A percentile compares a stretch with the other conserved stretches of the same genome.
These are phyloP conservation scores for Phymorhynchus buccinoides DNA, from an alignment of 1,140 invertebrate genomes.

Conservation along the genomic window DNA sequence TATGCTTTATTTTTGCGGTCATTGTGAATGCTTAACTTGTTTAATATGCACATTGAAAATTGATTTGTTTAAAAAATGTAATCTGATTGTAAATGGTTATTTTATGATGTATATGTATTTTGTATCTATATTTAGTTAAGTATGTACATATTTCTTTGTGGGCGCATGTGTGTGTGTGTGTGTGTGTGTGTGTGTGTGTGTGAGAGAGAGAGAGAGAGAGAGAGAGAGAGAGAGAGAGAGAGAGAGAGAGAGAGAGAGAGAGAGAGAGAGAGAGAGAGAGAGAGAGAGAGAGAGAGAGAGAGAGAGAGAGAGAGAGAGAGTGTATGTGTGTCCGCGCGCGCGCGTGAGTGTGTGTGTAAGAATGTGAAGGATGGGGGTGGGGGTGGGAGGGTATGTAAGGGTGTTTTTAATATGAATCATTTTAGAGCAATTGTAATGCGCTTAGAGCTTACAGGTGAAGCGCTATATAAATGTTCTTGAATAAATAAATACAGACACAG, in stretches of 20 bases:
- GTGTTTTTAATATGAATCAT: no score
- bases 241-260: background rate
- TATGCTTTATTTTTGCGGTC: no score
- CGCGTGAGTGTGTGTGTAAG: background rate
- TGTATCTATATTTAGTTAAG: background rate
- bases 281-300: background rate
- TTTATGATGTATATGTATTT: background rate
- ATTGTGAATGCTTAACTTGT: no score
- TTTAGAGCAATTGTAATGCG: no score
- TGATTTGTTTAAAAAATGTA: no score
- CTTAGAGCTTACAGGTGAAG: no score
- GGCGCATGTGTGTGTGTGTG: background rate
- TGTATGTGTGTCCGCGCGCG: background rate
- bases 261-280: background rate
- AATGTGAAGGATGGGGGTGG: background rate
- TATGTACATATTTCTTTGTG: background rate
- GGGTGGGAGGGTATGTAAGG: background rate
- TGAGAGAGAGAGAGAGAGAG: background rate
- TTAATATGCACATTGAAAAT: no score
- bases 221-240: background rate
- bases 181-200: background rate
- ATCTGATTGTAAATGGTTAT: background rate
- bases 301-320: background rate
- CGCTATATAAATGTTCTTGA: no score
- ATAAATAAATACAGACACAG: background rate